These are phyloP conservation scores for Sphaerophoria taeniata DNA, from an alignment of 2,888 invertebrate species.

Conservation along the genomic window DNA sequence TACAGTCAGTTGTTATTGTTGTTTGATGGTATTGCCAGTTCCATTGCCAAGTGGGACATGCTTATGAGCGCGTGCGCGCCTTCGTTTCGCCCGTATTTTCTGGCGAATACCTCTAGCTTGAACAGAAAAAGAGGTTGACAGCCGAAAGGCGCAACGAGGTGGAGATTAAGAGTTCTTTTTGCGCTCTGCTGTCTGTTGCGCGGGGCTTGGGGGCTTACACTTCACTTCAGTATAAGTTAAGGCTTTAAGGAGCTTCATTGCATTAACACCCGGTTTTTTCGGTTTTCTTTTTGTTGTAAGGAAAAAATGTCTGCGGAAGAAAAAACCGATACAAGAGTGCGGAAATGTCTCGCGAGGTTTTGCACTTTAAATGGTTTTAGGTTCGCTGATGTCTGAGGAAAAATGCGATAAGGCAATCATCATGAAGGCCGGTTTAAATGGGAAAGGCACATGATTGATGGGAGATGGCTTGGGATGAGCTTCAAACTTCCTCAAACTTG, in stretches of 20 bases:
- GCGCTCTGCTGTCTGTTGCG: slow-evolving; percentile 38
- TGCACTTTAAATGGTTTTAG: slow-evolving; percentile 32
- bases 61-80: slow-evolving; percentile 70
- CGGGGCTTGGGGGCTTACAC: slow-evolving; percentile 22
- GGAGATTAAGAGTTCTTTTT: slow-evolving; percentile 65
- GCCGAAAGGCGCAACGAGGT: slow-evolving; percentile 70
- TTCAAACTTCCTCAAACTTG: slow-evolving; percentile 12
- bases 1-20: neutral
- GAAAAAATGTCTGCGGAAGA: slow-evolving; percentile 50
- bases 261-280: slow-evolving; percentile 58
- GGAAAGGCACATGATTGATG: neutral
- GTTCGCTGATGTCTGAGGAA: slow-evolving; percentile 2
- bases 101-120: slow-evolving; percentile 1
- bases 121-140: slow-evolving; percentile 42
- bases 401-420: slow-evolving; percentile 3
- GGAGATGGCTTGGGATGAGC: slow-evolving; percentile 28
- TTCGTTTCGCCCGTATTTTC: slow-evolving; percentile 50
- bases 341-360: slow-evolving; percentile 40
- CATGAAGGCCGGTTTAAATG: slow-evolving; percentile 10
- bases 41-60: slow-evolving; percentile 66
- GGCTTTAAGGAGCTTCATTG: slow-evolving; percentile 50
- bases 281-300: slow-evolving; percentile 2
- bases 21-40: slow-evolving; percentile 52
- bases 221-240: slow-evolving; percentile 6
- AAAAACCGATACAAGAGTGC: slow-evolving; percentile 40